Evolutionary conservation across 2,113 vertebrate species (phyloP).

Genomic region (Centrocercus urophasianus): DNA sequence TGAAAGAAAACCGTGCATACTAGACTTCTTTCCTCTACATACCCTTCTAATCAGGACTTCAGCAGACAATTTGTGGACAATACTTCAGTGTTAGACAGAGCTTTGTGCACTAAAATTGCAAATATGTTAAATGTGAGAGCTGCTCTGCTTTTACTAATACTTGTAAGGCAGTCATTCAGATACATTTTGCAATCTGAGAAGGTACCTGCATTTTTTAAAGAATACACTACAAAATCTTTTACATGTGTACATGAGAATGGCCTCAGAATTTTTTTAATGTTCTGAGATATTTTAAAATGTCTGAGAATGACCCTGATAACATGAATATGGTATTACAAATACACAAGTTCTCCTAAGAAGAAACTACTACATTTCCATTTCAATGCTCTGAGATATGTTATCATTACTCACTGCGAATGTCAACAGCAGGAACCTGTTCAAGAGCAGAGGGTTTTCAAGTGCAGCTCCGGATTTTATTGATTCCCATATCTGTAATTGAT

Average conservation of each 20-base stretch:
- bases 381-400: not conserved
- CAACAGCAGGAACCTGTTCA: constrained; percentile 93
- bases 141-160: not conserved
- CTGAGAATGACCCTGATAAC: not conserved
- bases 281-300: not conserved
- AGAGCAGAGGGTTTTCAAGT: constrained; percentile 85
- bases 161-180: not conserved
- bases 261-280: not conserved
- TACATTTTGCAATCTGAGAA: rapidly evolving
- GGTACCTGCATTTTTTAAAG: not conserved
- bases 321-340: not conserved
- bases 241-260: not conserved
- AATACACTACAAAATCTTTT: not conserved
- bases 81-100: not conserved
- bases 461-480: constrained; percentile 88
- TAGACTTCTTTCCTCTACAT: not conserved
- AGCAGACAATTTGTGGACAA: not conserved
- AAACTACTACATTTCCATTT: not conserved
- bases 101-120: not conserved
- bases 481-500: constrained; percentile 88
- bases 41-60: not conserved
- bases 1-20: not conserved
- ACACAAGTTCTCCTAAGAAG: not conserved
- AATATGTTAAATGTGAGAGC: not conserved
- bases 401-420: constrained; percentile 90